phyloP scores from a whole-genome alignment of 2,113 vertebrate genomes.

The Girardinichthys multiradiatus region DNA sequence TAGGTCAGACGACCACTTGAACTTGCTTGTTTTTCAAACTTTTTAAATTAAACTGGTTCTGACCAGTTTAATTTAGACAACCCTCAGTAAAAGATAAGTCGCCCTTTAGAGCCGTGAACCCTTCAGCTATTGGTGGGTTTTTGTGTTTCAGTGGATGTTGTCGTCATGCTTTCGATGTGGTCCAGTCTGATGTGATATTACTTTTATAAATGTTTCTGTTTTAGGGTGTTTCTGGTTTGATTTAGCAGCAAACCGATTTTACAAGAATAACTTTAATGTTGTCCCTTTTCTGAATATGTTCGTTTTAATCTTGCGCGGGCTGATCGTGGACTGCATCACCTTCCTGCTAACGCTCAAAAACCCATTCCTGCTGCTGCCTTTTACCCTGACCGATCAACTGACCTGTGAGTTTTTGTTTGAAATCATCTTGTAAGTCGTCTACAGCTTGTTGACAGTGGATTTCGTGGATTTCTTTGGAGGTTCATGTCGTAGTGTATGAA shows the following conservation, averaged over 20 bases:
- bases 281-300: conserved; percentile 11
- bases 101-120: conserved; percentile 4
- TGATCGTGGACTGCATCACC: conserved; percentile 35
- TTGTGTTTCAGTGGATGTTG: conserved; percentile 42
- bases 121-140: conserved; percentile 41
- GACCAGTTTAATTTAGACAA: too few relatives aligned
- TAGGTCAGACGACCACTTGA: too few relatives aligned
- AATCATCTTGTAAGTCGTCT: neutral
- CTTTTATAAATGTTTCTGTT: conserved; percentile 13
- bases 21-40: too few relatives aligned
- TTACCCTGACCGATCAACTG: conserved; percentile 12
- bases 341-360: conserved; percentile 2
- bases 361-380: conserved; percentile 27
- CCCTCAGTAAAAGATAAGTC: neutral
- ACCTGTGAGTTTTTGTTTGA: conserved; percentile 66
- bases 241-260: conserved; percentile 6
- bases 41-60: too few relatives aligned
- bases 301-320: conserved; percentile 26
- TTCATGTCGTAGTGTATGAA: neutral
- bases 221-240: conserved; percentile 15
- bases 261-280: conserved; percentile 2
- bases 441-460: conserved; percentile 17
- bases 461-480: neutral
- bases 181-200: conserved; percentile 30
- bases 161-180: conserved; percentile 48